phyloP scores from a whole-genome alignment of 2,797 vertebrate species.

The Lagorchestes hirsutus region DNA sequence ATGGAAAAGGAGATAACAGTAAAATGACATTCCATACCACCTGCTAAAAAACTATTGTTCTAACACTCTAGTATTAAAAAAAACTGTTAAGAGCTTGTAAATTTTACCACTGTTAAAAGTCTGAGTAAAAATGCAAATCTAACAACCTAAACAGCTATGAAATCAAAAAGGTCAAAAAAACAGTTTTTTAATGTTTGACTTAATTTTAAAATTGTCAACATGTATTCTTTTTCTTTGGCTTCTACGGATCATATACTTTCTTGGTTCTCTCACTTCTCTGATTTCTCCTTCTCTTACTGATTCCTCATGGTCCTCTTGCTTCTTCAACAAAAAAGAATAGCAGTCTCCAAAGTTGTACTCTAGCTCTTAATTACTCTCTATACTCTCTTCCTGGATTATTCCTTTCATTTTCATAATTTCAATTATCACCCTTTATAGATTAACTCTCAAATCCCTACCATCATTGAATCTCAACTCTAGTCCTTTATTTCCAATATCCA shows the following conservation, averaged over 20 bases:
- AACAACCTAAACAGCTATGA: not conserved
- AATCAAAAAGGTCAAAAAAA: not conserved
- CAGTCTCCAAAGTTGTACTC: not conserved
- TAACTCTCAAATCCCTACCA: not conserved
- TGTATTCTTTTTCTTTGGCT: not conserved
- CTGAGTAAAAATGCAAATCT: not conserved
- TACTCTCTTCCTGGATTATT: not conserved
- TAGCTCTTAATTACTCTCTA: not conserved
- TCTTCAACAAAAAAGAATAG: not conserved
- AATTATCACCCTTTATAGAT: not conserved
- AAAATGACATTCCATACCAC: not conserved
- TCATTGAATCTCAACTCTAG: not conserved
- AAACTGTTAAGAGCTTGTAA: not conserved
- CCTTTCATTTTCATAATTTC: not conserved
- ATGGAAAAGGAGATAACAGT: not conserved
- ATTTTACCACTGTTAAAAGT: not conserved
- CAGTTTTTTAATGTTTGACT: not conserved
- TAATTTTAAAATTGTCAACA: not conserved
- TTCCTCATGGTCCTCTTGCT: not conserved
- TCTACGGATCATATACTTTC: not conserved
- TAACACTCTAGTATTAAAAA: not conserved
- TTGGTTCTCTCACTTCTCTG: not conserved
- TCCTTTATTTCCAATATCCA: not conserved
- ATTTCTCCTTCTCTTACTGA: not conserved
- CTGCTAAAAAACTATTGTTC: not conserved